Conservation (phyloP, 2,888 invertebrate genomes). For the Parnassius glacialis region DNA sequence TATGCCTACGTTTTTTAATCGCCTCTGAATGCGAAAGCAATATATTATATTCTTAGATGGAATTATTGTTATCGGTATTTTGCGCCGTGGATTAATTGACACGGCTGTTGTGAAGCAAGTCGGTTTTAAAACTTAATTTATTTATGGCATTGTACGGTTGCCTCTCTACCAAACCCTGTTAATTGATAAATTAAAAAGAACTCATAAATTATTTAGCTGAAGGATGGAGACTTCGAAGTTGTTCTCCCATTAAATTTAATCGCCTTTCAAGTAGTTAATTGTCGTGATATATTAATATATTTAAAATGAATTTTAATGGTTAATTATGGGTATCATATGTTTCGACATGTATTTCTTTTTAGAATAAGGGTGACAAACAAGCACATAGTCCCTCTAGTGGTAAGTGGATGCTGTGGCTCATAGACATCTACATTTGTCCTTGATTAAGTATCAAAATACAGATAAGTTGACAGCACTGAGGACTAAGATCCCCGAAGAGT, state of each 20-base stretch:
- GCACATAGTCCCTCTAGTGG: no score
- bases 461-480: no score
- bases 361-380: no score
- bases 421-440: no score
- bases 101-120: slow-evolving; percentile 37
- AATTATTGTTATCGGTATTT: slow-evolving; percentile 50
- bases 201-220: slow-evolving; percentile 24
- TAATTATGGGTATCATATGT: no score
- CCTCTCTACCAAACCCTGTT: slow-evolving; percentile 26
- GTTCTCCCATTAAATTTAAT: slow-evolving; percentile 24
- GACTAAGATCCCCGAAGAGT: no score
- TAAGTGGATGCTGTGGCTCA: no score
- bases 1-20: slow-evolving; percentile 6
- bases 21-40: slow-evolving; percentile 8
- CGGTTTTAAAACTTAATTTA: slow-evolving; percentile 45
- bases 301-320: not conserved
- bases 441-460: no score
- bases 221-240: slow-evolving; percentile 21
- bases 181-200: slow-evolving; percentile 25
- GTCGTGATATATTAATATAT: slow-evolving; percentile 4
- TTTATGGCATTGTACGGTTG: slow-evolving; percentile 34
- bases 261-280: slow-evolving; percentile 12
- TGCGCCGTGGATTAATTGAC: slow-evolving; percentile 45
- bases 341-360: no score
- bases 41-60: slow-evolving; percentile 33